Conservation (phyloP, 37 sponge, comb jelly and placozoan species). For the Spongilla lacustris region DNA sequence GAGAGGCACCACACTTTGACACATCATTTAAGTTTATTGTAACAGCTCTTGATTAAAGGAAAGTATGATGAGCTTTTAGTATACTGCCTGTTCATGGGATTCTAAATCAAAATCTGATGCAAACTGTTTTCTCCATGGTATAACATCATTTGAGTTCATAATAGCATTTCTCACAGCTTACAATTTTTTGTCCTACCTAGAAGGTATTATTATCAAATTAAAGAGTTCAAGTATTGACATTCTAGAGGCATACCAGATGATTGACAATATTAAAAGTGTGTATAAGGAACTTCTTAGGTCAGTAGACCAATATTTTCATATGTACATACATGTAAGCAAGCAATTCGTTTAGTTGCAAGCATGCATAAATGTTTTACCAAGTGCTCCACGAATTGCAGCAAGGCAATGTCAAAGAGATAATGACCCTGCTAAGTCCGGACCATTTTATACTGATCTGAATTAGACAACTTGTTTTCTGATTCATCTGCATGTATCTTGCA, state of each 20-base stretch:
- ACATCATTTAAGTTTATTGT: slow-evolving; percentile 50
- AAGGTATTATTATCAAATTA: slow-evolving; percentile 54
- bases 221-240: slow-evolving; percentile 55
- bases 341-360: slow-evolving; percentile 22
- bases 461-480: slow-evolving; percentile 16
- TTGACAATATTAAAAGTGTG: slow-evolving; percentile 1
- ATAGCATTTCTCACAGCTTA: neutral
- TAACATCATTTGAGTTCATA: slow-evolving; percentile 44
- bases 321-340: slow-evolving; percentile 7
- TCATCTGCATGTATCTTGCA: no score
- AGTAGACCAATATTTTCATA: slow-evolving; percentile 31
- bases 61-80: slow-evolving; percentile 39
- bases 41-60: slow-evolving; percentile 12
- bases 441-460: slow-evolving; percentile 10
- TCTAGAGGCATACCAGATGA: slow-evolving; percentile 46
- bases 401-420: slow-evolving; percentile 55
- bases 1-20: slow-evolving; percentile 47
- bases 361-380: slow-evolving; percentile 9
- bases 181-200: slow-evolving; percentile 23
- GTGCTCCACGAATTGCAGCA: slow-evolving; percentile 41
- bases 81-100: slow-evolving; percentile 36
- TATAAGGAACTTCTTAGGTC: slow-evolving; percentile 27
- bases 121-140: slow-evolving; percentile 21
- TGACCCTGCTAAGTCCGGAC: slow-evolving; percentile 24
- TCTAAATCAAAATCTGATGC: slow-evolving; percentile 4